Base-by-base conservation (phyloP, 2,113 vertebrate species). In the Panurus biarmicus region DNA sequence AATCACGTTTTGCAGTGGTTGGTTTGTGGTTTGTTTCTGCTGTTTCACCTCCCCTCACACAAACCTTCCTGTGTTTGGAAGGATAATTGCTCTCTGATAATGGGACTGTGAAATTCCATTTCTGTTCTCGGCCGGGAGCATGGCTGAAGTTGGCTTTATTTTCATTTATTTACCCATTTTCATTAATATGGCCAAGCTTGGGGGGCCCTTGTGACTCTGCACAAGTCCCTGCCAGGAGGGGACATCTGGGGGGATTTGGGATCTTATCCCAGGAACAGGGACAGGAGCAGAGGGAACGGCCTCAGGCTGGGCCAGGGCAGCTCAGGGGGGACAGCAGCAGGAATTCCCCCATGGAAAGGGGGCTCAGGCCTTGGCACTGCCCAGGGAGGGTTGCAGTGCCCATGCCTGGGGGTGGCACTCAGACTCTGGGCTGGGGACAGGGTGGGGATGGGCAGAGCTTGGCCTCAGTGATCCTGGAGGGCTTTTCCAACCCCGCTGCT, bases 361-460 rank as follows among this genome's bases (percentile, higher is more conserved):
- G 0, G 17, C 0, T 10, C 33, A 61, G 54, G 54, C 0, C 0
- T 1, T 51, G 54, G 38, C 0, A 45, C 13, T 60, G 71, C 33
- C 45, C 72, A 33, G 62, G 62, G 45, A 33, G 22, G 14, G 0
- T 26, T 51, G 72, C 4, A 23, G 16, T n/a, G 2, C 26, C 40
- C 84, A 29, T 11, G 14, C 54, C 64, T 77, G 72, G 26, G 10
- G 17, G 26, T 61, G 73, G 5, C 47, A 69, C 56, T 38, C 2
- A 7, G 73, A 0, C 70, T 16, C 81, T 65, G 69, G 54, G 64
- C 81, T 65, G 69, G 54, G 64, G 14, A 44, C 23, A 38, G 1
- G n/a, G 10, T 21, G 47, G 22, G 64, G 0, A 26, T 6, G 0
- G 51, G 19, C 54, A 29, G 10, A 40, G 40, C 0, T 0, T 5